Percentiles rank a stretch among this genome's conserved stretches.
Conservation (phyloP, 1,140 invertebrate species). For the Tribolium castaneum region DNA sequence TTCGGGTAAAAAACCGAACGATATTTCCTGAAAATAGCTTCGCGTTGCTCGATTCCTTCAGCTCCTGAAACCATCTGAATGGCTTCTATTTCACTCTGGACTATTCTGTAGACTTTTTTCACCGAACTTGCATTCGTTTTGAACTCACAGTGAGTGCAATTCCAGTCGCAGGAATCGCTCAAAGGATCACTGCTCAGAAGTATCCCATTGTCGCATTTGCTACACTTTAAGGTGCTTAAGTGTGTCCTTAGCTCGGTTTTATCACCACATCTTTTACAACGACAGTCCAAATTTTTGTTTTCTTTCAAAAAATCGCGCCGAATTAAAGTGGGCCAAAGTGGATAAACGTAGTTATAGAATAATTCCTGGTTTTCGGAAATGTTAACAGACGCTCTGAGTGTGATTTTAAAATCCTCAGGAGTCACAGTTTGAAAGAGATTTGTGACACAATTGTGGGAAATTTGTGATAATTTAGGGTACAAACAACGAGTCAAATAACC, state of each 20-base stretch:
- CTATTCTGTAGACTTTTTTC: constrained; percentile 68
- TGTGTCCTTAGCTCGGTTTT: constrained; percentile 81
- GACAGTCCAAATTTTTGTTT: constrained; percentile 82
- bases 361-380: constrained; percentile 74
- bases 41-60: constrained; percentile 65
- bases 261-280: constrained; percentile 78
- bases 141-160: constrained; percentile 78
- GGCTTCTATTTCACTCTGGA: constrained; percentile 72
- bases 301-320: constrained; percentile 76
- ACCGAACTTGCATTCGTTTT: constrained; percentile 70
- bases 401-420: constrained; percentile 67
- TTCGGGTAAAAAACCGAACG: constrained; percentile 75
- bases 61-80: constrained; percentile 64
- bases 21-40: constrained; percentile 70
- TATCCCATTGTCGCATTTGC: constrained; percentile 77
- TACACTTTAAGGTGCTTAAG: constrained; percentile 80
- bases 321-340: constrained; percentile 78
- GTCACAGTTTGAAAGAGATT: constrained; percentile 81
- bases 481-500: constrained; percentile 76
- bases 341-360: constrained; percentile 80
- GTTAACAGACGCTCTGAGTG: constrained; percentile 74
- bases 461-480: constrained; percentile 78
- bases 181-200: constrained; percentile 76
- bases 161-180: constrained; percentile 76
- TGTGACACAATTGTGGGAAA: constrained; percentile 85